Percentiles rank a stretch among this genome's conserved stretches.
These are phyloP conservation scores for Leptinotarsa haldemani DNA, from an alignment of 2,888 invertebrate species.

Conservation along the genomic window DNA sequence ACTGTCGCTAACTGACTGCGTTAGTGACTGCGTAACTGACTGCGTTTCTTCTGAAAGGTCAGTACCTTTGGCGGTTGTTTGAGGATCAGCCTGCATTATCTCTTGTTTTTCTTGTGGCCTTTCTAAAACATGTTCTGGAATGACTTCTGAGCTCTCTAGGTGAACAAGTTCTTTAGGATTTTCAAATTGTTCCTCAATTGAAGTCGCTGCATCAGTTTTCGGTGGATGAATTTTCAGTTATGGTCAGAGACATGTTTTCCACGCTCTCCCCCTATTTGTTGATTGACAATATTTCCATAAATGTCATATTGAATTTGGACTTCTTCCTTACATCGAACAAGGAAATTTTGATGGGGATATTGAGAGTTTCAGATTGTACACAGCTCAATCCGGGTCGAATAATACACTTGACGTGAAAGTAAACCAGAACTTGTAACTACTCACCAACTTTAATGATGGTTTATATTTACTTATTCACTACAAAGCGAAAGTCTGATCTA, in stretches of 20 bases:
- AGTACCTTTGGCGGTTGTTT: conserved; percentile 64
- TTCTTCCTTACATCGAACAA: too few species aligned
- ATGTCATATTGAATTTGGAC: too few species aligned
- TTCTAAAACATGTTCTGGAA: conserved; percentile 27
- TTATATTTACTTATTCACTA: neutral
- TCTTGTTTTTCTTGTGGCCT: conserved; percentile 53
- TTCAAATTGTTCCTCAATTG: conserved; percentile 36
- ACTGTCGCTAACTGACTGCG: conserved; percentile 51
- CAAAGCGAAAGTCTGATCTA: neutral
- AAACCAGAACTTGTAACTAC: neutral
- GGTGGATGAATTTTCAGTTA: conserved; percentile 31
- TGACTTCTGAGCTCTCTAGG: conserved; percentile 32
- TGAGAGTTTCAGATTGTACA: too few species aligned
- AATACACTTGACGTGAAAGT: neutral
- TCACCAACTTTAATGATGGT: neutral
- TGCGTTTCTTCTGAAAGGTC: conserved; percentile 55
- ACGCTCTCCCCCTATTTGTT: conserved; percentile 57
- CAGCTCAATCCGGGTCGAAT: too few species aligned
- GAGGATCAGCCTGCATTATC: conserved; percentile 63
- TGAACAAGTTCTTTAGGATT: conserved; percentile 51
- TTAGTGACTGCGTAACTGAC: conserved; percentile 52
- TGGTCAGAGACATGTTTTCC: conserved; percentile 44
- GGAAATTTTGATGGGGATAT: too few species aligned
- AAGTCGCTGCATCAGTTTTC: conserved; percentile 57
- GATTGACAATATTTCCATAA: conserved; percentile 26